Conservation (phyloP, 1,140 invertebrate species). For the Achroia grisella region DNA sequence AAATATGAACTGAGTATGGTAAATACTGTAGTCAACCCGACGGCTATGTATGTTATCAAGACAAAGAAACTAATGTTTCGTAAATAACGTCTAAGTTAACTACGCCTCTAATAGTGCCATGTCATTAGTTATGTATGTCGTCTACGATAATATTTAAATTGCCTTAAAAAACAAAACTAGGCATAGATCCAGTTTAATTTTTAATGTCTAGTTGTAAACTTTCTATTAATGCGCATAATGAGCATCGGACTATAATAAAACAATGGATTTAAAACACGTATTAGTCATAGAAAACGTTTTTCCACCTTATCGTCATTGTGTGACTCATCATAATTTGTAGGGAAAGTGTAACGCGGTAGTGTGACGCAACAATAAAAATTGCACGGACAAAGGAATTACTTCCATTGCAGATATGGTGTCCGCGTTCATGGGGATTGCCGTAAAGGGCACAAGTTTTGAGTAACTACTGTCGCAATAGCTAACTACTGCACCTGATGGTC, state of each 20-base stretch:
- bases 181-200: neutral
- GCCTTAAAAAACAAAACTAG: conserved; percentile 7
- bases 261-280: conserved; percentile 14
- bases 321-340: conserved; percentile 51
- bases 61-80: conserved; percentile 3
- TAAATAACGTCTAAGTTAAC: neutral
- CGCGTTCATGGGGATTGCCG: conserved; percentile 12
- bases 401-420: conserved; percentile 25
- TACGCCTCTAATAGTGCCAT: neutral
- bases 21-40: neutral
- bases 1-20: neutral
- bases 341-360: conserved; percentile 54
- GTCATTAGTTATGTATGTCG: conserved; percentile 7
- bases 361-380: conserved; percentile 67
- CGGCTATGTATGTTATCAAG: conserved; percentile 2
- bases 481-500: conserved; percentile 28
- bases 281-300: conserved; percentile 16
- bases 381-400: conserved; percentile 54
- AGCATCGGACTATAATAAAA: conserved; percentile 10
- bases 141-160: conserved; percentile 5
- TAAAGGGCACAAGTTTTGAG: conserved; percentile 20
- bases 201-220: conserved; percentile 6
- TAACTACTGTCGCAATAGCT: conserved; percentile 8
- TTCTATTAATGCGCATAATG: conserved; percentile 13
- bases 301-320: conserved; percentile 20